phyloP scores from a whole-genome alignment of 2,888 invertebrate genomes.

The Lithophane leautieri region DNA sequence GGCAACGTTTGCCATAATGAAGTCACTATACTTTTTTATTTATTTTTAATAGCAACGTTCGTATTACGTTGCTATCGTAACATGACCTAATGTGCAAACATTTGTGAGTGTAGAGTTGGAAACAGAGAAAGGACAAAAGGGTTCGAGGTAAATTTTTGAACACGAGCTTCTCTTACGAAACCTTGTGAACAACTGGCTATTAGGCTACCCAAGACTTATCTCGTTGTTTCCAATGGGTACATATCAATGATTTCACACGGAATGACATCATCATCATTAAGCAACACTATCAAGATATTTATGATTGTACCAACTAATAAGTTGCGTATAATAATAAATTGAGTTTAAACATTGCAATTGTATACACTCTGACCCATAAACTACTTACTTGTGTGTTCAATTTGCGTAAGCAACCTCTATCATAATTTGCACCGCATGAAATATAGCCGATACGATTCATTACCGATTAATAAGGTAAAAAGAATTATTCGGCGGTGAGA shows the following conservation, averaged over 20 bases:
- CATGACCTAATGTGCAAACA: constrained; percentile 8
- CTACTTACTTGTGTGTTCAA: constrained; percentile 20
- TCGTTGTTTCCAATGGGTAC: not conserved
- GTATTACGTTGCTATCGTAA: constrained; percentile 23
- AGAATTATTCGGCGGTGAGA: constrained; percentile 25
- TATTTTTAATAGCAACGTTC: constrained; percentile 25
- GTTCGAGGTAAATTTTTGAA: not conserved
- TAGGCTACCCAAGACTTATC: not conserved
- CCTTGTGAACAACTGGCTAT: not conserved
- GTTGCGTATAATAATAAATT: constrained; percentile 25
- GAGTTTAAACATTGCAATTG: constrained; percentile 18
- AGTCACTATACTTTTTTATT: constrained; percentile 40
- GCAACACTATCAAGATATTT: not conserved
- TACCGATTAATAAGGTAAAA: constrained; percentile 50
- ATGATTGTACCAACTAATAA: constrained; percentile 6
- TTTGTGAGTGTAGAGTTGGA: not conserved
- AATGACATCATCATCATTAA: constrained; percentile 30
- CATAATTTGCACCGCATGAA: constrained; percentile 33
- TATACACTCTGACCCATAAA: constrained; percentile 20
- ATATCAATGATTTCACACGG: constrained; percentile 7
- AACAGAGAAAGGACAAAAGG: not conserved
- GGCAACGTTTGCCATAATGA: constrained; percentile 44
- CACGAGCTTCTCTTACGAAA: not conserved
- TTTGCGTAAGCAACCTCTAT: constrained; percentile 49
- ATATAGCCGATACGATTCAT: constrained; percentile 50